Conservation (phyloP, 2,797 vertebrate genomes). For the Argya squamiceps region DNA sequence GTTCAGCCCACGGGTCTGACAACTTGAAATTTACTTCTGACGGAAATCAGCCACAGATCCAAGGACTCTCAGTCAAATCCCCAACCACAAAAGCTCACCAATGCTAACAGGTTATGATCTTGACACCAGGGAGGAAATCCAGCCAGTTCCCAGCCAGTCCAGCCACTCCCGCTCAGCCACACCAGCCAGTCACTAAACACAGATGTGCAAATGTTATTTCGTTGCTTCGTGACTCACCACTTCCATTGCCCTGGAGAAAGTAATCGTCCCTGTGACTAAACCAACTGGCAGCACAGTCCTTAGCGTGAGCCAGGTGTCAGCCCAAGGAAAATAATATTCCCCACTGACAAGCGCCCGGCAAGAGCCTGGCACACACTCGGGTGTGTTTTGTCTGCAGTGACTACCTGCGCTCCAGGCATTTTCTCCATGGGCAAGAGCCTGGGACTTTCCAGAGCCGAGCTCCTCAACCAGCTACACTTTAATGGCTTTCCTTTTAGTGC, state of each 20-base stretch:
- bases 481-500: background rate
- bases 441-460: background rate
- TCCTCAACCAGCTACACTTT: background rate
- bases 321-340: background rate
- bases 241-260: conserved; percentile 44
- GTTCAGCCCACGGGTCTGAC: background rate
- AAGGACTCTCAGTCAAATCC: background rate
- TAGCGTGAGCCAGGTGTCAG: background rate
- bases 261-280: conserved; percentile 25
- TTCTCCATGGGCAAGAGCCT: background rate
- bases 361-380: background rate
- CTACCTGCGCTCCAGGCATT: background rate
- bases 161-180: background rate
- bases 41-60: background rate
- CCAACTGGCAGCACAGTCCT: background rate
- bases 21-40: background rate
- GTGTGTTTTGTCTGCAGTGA: background rate
- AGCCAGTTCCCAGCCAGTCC: background rate
- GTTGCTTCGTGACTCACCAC: background rate
- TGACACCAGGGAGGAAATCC: background rate
- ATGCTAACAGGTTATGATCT: background rate
- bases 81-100: background rate
- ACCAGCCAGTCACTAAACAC: background rate
- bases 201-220: background rate
- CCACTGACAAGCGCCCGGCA: background rate